A percentile compares a stretch with the other conserved stretches of the same genome.
These are phyloP conservation scores for Acronicta psi DNA, from an alignment of 2,888 invertebrate genomes.

Conservation along the genomic window DNA sequence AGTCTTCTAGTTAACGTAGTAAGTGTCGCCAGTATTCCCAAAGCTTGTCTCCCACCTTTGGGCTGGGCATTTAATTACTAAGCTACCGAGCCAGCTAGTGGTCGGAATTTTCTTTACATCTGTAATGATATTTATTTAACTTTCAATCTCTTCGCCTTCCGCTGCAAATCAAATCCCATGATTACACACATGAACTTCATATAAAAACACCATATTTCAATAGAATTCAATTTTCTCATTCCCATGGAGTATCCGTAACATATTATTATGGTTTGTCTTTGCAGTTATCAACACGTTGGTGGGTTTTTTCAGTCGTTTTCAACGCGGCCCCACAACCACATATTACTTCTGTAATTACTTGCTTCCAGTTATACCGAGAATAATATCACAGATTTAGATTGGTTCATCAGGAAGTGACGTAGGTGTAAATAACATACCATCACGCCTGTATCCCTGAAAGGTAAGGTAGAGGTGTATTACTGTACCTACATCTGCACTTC, in stretches of 20 bases:
- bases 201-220: conserved; percentile 35
- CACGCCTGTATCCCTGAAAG: no score
- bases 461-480: no score
- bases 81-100: no score
- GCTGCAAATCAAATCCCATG: conserved; percentile 5
- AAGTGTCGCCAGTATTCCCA: no score
- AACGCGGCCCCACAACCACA: conserved; percentile 20
- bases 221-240: conserved; percentile 39
- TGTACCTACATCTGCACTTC: no score
- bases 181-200: conserved; percentile 16
- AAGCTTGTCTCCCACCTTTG: no score
- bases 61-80: no score
- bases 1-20: no score
- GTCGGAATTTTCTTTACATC: no score
- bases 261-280: conserved; percentile 40
- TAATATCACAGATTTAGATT: conserved; percentile 18
- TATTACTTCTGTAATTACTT: conserved; percentile 46
- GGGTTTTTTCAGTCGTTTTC: conserved; percentile 34
- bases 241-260: conserved; percentile 31
- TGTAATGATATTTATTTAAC: no score
- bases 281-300: conserved; percentile 34
- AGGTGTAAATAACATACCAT: no score
- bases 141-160: conserved; percentile 7
- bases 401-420: no score
- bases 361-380: conserved; percentile 36